phyloP scores from a whole-genome alignment of 2,113 vertebrate genomes.

The Hypomesus transpacificus region DNA sequence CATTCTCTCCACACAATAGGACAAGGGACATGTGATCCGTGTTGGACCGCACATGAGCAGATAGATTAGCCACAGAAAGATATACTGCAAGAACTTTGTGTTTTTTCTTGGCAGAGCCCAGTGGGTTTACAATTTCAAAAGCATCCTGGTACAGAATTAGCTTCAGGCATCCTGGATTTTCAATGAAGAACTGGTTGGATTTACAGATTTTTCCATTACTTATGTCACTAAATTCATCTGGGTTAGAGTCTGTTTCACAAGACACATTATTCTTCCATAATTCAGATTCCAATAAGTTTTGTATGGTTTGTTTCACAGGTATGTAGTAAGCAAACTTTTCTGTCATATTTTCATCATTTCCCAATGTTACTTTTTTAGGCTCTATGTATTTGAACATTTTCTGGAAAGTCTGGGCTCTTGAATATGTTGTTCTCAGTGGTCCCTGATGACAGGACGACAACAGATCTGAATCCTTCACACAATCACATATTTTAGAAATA shows the following conservation, averaged over 20 bases:
- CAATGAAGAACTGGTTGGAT: constrained; percentile 29
- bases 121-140: constrained; percentile 39
- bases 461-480: too few species aligned
- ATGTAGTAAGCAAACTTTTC: constrained; percentile 41
- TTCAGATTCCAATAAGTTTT: constrained; percentile 36
- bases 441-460: too few species aligned
- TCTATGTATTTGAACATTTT: constrained; percentile 30
- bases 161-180: constrained; percentile 44
- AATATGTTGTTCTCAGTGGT: constrained; percentile 33
- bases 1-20: too few species aligned
- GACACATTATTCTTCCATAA: constrained; percentile 31
- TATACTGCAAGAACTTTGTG: constrained; percentile 41
- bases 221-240: constrained; percentile 29
- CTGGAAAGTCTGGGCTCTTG: constrained; percentile 28
- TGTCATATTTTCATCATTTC: constrained; percentile 44
- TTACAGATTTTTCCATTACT: constrained; percentile 33
- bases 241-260: constrained; percentile 15
- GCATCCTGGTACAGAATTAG: constrained; percentile 38
- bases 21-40: constrained; percentile 40
- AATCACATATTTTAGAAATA: constrained; percentile 28
- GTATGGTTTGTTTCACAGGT: constrained; percentile 38
- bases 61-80: constrained; percentile 42
- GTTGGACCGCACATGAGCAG: constrained; percentile 26
- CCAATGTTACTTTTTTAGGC: constrained; percentile 28
- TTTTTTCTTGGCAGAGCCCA: constrained; percentile 29